A percentile compares a stretch with the other conserved stretches of the same genome.
Conservation (phyloP, 1,140 invertebrate genomes). For the Anadara kagoshimensis region DNA sequence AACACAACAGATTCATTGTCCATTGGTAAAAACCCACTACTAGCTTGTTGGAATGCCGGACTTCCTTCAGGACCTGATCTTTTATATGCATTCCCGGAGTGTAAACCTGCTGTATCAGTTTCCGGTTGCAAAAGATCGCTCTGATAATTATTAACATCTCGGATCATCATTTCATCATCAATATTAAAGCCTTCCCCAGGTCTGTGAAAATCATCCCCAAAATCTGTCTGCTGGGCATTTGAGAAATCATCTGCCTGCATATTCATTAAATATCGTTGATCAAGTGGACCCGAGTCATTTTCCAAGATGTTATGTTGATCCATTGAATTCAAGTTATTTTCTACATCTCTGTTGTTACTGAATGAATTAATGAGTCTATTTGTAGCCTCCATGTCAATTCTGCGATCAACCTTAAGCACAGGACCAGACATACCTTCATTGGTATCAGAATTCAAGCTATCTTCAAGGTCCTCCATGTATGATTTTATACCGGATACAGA, state of each 20-base stretch:
- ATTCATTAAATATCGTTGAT: not conserved
- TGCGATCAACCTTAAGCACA: not conserved
- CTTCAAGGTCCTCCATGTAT: too few relatives aligned
- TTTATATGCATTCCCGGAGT: slow-evolving; percentile 13
- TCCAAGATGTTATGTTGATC: not conserved
- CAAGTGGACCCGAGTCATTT: not conserved
- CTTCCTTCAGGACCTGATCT: slow-evolving; percentile 42
- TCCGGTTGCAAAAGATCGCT: too few relatives aligned
- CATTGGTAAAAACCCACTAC: slow-evolving; percentile 18
- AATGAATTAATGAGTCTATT: not conserved
- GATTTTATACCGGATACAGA: too few relatives aligned
- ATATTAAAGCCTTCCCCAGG: not conserved
- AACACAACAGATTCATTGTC: slow-evolving; percentile 43
- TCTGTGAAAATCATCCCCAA: not conserved
- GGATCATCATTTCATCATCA: not conserved
- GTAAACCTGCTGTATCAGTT: not conserved
- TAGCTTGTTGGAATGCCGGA: slow-evolving; percentile 35
- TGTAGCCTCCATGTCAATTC: not conserved
- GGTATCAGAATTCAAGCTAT: slow-evolving; percentile 2
- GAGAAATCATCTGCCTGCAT: not conserved
- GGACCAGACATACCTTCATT: not conserved
- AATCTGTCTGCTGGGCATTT: not conserved
- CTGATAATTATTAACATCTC: not conserved
- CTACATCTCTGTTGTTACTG: not conserved
- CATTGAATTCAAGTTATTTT: not conserved